Evolutionary conservation across 2,113 vertebrate genomes (phyloP).

Genomic region (Istiophorus platypterus): DNA sequence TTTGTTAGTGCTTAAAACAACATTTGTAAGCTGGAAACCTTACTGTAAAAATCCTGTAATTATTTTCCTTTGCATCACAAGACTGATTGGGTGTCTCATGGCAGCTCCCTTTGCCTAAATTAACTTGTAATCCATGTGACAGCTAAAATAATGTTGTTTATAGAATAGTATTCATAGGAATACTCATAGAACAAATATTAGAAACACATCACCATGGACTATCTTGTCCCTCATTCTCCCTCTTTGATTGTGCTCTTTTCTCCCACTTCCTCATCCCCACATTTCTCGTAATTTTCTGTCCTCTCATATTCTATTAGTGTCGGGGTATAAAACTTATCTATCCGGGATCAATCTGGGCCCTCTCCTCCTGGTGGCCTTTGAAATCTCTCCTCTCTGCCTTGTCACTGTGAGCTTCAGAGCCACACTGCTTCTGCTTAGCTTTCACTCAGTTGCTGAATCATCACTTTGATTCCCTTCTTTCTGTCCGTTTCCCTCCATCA

Average conservation of each 20-base stretch:
- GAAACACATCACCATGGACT: neutral
- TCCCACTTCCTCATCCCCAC: neutral
- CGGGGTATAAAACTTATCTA: neutral
- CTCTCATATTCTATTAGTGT: neutral
- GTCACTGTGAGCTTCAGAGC: conserved; percentile 47
- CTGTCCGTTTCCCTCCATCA: conserved; percentile 60
- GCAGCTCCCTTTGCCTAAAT: neutral
- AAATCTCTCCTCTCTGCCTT: conserved; percentile 22
- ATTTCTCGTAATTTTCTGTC: neutral
- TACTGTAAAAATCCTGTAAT: neutral
- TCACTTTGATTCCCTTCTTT: conserved; percentile 61
- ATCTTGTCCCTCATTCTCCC: neutral
- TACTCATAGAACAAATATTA: no score
- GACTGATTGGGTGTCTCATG: neutral
- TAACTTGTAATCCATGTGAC: neutral
- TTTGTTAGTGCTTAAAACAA: neutral
- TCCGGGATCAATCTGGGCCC: neutral
- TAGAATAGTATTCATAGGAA: neutral
- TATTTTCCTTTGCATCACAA: neutral
- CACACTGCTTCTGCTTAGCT: conserved; percentile 50
- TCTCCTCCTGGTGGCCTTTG: conserved; percentile 10
- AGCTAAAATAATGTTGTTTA: neutral
- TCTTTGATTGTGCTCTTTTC: neutral
- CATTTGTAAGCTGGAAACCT: neutral
- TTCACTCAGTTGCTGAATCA: conserved; percentile 69